Base-by-base conservation (phyloP, 1,140 invertebrate genomes). In the Drosophila murphyi region DNA sequence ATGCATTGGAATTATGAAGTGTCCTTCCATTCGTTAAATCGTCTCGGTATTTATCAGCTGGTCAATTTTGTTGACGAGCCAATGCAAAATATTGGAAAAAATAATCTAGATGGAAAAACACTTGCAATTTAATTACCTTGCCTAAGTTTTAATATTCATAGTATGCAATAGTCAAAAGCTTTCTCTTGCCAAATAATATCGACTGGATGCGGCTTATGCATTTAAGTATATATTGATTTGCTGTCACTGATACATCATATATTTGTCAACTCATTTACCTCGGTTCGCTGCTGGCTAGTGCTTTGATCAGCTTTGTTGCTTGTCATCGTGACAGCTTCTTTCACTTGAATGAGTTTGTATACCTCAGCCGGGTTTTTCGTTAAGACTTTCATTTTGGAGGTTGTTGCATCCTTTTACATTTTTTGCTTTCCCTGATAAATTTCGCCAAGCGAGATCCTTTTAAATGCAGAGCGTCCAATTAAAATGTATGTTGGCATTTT, bases 211-310 rank as follows among this genome's bases (percentile, higher is more conserved):
- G 54, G 51, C 55, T 20, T 1, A 20, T 20, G 55, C 56, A 74
- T 87, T 87, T 82, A 74, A 69, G 69, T 80, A 88, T 73, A 65
- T 88, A 87, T 87, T 87, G 83, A 88, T 88, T 87, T 80, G 71
- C 54, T 56, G 48, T 41, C 65, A 64, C 51, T 71, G 82, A 82
- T 82, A 88, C 47, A 87, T 88, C 73, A 83, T 85, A 73, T 83
- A 80, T 80, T 67, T 72, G 78, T 68, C 77, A 70, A 75, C 52
- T 70, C 45, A 45, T 47, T 52, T 47, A 34, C 48, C 70, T 51
- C 47, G 63, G 28, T 59, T 54, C 60, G 41, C 55, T 65, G 61
- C 70, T 61, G 51, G 57, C 70, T 56, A 56, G 32, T 45, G 61
- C 47, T 52, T 71, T 59, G 61, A 10, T 20, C 39, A 74, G 51